These are phyloP conservation scores for Megastigmus dorsalis DNA, from an alignment of 2,888 invertebrate species.

Conservation along the genomic window DNA sequence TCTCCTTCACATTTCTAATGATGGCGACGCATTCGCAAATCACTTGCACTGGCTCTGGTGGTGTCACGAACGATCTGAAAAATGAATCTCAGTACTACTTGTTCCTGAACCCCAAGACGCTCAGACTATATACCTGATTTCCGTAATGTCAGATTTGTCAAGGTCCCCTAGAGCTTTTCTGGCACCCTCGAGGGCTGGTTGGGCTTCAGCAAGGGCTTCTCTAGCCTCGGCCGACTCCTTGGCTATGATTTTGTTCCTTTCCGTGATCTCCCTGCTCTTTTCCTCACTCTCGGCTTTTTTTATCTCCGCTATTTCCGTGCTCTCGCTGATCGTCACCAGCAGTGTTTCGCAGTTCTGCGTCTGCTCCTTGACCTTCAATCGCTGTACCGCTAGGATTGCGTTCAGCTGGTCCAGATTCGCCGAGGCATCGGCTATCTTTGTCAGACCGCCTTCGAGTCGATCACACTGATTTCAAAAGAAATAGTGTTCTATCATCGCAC, in stretches of 20 bases:
- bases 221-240: conserved; percentile 91
- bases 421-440: conserved; percentile 92
- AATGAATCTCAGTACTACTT: too few relatives aligned
- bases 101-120: too few relatives aligned
- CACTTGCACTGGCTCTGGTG: conserved; percentile 91
- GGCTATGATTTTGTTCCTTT: conserved; percentile 85
- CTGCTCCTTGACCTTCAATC: conserved; percentile 87
- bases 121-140: conserved; percentile 82
- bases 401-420: conserved; percentile 87
- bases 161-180: conserved; percentile 86
- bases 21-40: conserved; percentile 94
- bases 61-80: conserved; percentile 88
- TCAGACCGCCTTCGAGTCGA: conserved; percentile 73
- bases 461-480: conserved; percentile 61
- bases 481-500: too few relatives aligned
- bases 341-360: conserved; percentile 87
- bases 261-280: conserved; percentile 88
- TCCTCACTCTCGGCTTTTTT: conserved; percentile 88
- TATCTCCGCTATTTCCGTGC: conserved; percentile 82
- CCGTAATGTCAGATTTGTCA: conserved; percentile 93
- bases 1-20: conserved; percentile 87
- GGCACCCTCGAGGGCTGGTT: conserved; percentile 90
- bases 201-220: conserved; percentile 84
- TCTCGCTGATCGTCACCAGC: conserved; percentile 84
- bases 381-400: conserved; percentile 86